A percentile compares a stretch with the other conserved stretches of the same genome.
phyloP scores from a whole-genome alignment of 2,113 vertebrate genomes.

The Embiotoca jacksoni region DNA sequence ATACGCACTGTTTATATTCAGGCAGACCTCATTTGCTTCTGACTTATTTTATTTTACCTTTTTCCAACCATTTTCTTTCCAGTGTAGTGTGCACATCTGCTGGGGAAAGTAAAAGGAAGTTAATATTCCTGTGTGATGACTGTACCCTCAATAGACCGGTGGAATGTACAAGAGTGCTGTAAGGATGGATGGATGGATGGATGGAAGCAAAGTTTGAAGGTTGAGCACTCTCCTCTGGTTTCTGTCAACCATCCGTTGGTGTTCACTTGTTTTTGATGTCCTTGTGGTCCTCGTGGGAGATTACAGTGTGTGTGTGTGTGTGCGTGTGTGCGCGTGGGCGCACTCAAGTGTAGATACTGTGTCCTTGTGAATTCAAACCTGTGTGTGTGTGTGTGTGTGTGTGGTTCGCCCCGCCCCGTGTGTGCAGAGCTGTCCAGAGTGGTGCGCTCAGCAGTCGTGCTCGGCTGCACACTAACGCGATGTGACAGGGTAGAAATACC shows the following conservation, averaged over 20 bases:
- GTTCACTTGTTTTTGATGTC: constrained; percentile 71
- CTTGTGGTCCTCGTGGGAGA: constrained; percentile 64
- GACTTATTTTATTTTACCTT: constrained; percentile 11
- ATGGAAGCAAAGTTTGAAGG: constrained; percentile 43
- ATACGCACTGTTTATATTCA: not conserved
- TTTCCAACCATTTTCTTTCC: constrained; percentile 6
- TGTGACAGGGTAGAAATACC: constrained; percentile 86
- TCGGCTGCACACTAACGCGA: constrained; percentile 80
- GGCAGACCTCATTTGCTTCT: constrained; percentile 25
- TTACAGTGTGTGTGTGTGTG: constrained; percentile 33
- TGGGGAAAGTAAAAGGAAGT: constrained; percentile 8
- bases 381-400: constrained; percentile 54
- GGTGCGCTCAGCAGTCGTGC: constrained; percentile 78
- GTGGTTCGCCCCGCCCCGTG: constrained; percentile 15
- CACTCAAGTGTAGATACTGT: constrained; percentile 49
- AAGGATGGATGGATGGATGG: constrained; percentile 18
- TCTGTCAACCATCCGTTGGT: constrained; percentile 60
- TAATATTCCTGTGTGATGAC: constrained; percentile 5
- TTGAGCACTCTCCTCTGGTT: constrained; percentile 34
- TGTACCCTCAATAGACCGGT: not conserved
- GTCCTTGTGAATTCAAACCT: constrained; percentile 63
- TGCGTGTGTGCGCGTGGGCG: constrained; percentile 30
- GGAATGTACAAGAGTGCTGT: not conserved
- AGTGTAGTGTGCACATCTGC: constrained; percentile 15
- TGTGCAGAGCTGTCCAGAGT: constrained; percentile 72